These are phyloP conservation scores for Diadumene lineata DNA, from an alignment of 92 coral and sea anemone genomes.

Conservation along the genomic window DNA sequence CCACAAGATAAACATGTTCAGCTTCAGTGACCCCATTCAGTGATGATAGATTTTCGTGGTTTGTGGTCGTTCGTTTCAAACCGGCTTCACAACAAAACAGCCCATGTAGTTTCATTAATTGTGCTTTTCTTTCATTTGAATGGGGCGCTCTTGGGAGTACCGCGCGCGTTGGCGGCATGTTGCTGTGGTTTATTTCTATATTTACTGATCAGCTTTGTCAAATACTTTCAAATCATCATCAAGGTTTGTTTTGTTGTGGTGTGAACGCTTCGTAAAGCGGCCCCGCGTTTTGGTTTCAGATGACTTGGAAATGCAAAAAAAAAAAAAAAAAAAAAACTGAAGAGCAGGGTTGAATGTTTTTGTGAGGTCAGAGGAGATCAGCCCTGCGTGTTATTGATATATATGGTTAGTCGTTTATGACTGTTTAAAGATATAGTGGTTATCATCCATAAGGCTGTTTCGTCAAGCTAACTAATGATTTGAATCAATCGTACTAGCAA, in stretches of 20 bases:
- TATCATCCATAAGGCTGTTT: constrained; percentile 17
- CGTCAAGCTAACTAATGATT: constrained; percentile 32
- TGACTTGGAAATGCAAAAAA: constrained; percentile 2
- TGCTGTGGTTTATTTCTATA: constrained; percentile 80
- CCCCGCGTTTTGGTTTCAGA: constrained; percentile 38
- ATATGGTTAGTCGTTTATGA: constrained; percentile 19
- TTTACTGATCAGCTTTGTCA: constrained; percentile 80
- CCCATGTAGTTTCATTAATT: constrained; percentile 60
- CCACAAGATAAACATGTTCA: constrained; percentile 73
- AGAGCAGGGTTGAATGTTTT: constrained; percentile 15
- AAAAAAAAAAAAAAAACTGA: background rate
- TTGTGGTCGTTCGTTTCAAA: constrained; percentile 76
- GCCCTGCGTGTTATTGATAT: constrained; percentile 13
- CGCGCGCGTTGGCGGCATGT: constrained; percentile 56
- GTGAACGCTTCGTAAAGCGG: constrained; percentile 46
- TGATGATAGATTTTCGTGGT: constrained; percentile 83
- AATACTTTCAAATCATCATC: constrained; percentile 77
- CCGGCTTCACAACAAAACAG: constrained; percentile 73
- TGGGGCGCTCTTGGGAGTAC: constrained; percentile 61
- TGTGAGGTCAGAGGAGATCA: constrained; percentile 8
- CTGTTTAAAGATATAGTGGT: constrained; percentile 34
- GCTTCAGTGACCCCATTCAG: constrained; percentile 87
- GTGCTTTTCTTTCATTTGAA: constrained; percentile 58
- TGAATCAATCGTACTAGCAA: constrained; percentile 24
- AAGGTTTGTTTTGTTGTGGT: constrained; percentile 86